Percentiles rank a stretch among this genome's conserved stretches.
Evolutionary conservation across 2,113 vertebrate species (phyloP).

Genomic region (Centropristis striata): DNA sequence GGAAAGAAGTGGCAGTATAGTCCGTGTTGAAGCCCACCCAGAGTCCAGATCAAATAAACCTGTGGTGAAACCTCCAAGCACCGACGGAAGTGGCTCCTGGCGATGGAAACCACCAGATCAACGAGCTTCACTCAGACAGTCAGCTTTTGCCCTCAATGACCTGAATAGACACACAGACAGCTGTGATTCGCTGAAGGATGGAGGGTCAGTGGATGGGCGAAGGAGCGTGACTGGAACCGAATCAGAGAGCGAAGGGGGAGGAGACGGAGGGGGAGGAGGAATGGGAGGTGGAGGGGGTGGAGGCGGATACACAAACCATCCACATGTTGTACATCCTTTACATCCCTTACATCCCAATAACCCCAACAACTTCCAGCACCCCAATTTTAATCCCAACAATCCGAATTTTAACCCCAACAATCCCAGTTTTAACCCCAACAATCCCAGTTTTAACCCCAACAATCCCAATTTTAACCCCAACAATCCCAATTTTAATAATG

Average conservation of each 20-base stretch:
- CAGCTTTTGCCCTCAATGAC: slow-evolving; percentile 90
- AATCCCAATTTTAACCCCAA: slow-evolving; percentile 15
- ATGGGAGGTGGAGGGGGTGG: slow-evolving; percentile 33
- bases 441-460: slow-evolving; percentile 52
- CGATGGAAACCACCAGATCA: slow-evolving; percentile 93
- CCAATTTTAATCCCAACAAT: slow-evolving; percentile 38
- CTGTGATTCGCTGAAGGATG: slow-evolving; percentile 92
- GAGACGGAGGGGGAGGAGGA: slow-evolving; percentile 49
- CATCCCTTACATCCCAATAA: slow-evolving; percentile 68
- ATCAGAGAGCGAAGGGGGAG: slow-evolving; percentile 59
- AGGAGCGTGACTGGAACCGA: slow-evolving; percentile 82
- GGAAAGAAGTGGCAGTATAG: slow-evolving; percentile 86
- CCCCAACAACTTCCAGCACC: slow-evolving; percentile 60
- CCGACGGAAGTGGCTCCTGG: slow-evolving; percentile 95
- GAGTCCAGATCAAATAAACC: slow-evolving; percentile 88
- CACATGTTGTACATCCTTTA: slow-evolving; percentile 72
- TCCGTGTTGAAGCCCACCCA: slow-evolving; percentile 94
- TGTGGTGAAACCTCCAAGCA: slow-evolving; percentile 92
- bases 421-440: not conserved
- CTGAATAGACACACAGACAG: slow-evolving; percentile 93
- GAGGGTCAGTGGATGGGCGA: slow-evolving; percentile 88
- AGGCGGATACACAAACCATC: slow-evolving; percentile 55
- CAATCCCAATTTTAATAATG: no score
- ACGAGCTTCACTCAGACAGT: slow-evolving; percentile 90
- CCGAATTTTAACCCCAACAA: slow-evolving; percentile 57